Percentiles rank a stretch among this genome's conserved stretches.
phyloP scores from a whole-genome alignment of 2,113 vertebrate genomes.

The Erythrocercus mccallii region DNA sequence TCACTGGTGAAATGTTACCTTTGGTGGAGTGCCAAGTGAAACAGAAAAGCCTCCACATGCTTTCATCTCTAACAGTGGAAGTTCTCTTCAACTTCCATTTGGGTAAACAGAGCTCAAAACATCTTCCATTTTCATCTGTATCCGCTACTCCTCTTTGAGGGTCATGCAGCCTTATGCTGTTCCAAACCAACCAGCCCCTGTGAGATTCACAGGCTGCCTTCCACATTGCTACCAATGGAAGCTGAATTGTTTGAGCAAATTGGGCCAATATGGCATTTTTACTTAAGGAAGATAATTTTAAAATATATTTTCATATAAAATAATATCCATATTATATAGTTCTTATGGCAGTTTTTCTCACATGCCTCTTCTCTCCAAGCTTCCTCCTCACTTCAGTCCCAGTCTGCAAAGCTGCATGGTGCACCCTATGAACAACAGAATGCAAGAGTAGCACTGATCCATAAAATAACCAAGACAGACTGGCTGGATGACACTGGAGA shows the following conservation, averaged over 20 bases:
- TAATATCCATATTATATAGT: not conserved
- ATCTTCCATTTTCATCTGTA: not conserved
- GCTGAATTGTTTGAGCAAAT: not conserved
- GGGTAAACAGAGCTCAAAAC: not conserved
- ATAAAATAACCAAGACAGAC: not conserved
- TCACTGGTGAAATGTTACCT: not conserved
- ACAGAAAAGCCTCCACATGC: not conserved
- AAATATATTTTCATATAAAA: not conserved
- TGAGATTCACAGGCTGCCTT: not conserved
- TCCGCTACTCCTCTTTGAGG: not conserved
- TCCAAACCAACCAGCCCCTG: not conserved
- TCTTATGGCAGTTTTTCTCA: not conserved
- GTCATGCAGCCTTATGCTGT: not conserved
- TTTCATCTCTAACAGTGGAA: not conserved
- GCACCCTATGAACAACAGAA: not conserved
- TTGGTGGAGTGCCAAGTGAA: not conserved
- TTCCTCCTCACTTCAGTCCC: not conserved
- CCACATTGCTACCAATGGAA: not conserved
- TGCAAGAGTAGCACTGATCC: not conserved
- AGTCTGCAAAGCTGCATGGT: not conserved
- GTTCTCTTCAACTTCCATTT: not conserved
- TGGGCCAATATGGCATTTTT: not conserved
- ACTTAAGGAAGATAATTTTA: not conserved
- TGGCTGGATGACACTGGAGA: not conserved
- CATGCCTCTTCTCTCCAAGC: not conserved